These are phyloP conservation scores for Autographa pulchrina DNA, from an alignment of 2,888 invertebrate genomes.

Conservation along the genomic window DNA sequence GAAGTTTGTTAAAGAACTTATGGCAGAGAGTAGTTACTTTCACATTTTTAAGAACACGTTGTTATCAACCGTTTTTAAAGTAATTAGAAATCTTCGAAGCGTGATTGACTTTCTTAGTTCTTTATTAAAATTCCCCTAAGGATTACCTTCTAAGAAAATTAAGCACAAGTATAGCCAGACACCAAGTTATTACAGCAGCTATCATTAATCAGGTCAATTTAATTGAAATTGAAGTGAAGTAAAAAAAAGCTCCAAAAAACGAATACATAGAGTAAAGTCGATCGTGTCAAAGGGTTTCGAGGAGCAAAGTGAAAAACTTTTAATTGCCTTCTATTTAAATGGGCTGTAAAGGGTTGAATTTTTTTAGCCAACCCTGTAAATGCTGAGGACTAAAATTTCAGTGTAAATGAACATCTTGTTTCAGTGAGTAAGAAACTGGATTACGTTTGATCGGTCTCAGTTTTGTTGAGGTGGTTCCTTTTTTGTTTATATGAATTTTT, in stretches of 20 bases:
- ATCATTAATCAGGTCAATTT: constrained; percentile 55
- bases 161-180: neutral
- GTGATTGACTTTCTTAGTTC: neutral
- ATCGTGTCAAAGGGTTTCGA: constrained; percentile 57
- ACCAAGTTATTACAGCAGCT: constrained; percentile 22
- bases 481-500: constrained; percentile 11
- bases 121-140: neutral
- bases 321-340: constrained; percentile 60
- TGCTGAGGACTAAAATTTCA: constrained; percentile 42
- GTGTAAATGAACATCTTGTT: constrained; percentile 48
- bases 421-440: constrained; percentile 46
- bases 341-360: constrained; percentile 52
- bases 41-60: neutral
- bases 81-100: neutral
- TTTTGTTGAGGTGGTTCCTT: constrained; percentile 25
- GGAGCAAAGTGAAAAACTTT: constrained; percentile 61
- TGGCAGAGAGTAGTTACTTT: neutral
- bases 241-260: constrained; percentile 43
- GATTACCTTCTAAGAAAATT: neutral
- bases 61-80: neutral
- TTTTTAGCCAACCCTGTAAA: constrained; percentile 49
- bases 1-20: too few species aligned
- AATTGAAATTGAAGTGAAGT: constrained; percentile 38
- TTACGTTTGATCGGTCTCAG: constrained; percentile 38
- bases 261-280: constrained; percentile 52